Base-by-base conservation (phyloP, 64 coral and sea anemone genomes). In the Porites australiensis region DNA sequence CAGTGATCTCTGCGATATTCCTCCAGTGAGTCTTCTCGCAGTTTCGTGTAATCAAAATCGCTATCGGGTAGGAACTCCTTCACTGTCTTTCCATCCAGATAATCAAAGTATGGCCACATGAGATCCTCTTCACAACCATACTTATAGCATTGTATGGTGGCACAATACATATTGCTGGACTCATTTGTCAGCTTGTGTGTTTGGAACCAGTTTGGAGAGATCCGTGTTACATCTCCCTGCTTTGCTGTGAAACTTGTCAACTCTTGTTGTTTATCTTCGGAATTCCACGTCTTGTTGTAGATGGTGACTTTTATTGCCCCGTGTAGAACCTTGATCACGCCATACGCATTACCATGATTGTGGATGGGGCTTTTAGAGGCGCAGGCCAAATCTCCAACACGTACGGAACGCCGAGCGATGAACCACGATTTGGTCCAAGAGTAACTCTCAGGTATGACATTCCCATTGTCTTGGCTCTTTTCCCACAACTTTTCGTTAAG, bases 171-270 rank as follows among this genome's bases (percentile, higher is more conserved):
- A 16, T 90, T n/a, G 4, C 46, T 8, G 3, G 87, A 62, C 13
- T 89, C 49, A 50, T 90, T 90, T 16, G 63, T 53, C 64, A 90
- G 52, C 54, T 79, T 57, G 13, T 90, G 89, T 18, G 77, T 90
- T 50, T 90, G 89, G 20, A 66, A 90, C 89, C 89, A 90, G 49
- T 79, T 90, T n/a, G 89, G 89, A 7, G 89, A 81, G 64, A 82
- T 81, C 87, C 77, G 82, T 3, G 89, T 90, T 27, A 82, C 89
- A 64, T 82, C 77, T 19, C 65, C 65, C 72, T 82, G 51, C 4
- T 58, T 79, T 53, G 77, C 89, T 23, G 44, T 22, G 12, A 72
- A 18, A 13, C 55, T 69, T 20, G 6, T 43, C n/a, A 90, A 48
- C 51, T 82, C 67, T 57, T 89, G 4, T 63, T 58, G 16, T 23